Evolutionary conservation across 2,888 invertebrate species (phyloP), one percentile per base, ranked within the genome.

Genomic region (Pseudococcus longispinus): DNA sequence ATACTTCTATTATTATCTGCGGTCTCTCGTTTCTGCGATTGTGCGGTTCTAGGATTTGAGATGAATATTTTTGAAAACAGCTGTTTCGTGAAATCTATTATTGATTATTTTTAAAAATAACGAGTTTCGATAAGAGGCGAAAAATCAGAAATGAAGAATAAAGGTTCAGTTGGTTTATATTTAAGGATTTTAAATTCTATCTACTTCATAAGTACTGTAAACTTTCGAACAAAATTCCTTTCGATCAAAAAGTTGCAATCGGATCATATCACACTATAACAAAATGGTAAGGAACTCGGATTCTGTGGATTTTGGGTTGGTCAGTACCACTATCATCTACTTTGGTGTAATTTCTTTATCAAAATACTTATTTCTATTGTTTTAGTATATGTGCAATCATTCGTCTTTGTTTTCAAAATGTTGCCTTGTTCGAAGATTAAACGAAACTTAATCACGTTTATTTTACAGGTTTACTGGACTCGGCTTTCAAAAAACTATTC

Each of bases 51-150:
- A 20, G 23, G 51, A 11, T 60, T 26, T 70, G 70, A 29, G 18
- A 20, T 80, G 77, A 80, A 80, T 37, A 80, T 74, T 32, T 74
- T 29, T 80, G 77, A 80, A 80, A 80, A 80, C 42, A 80, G 37
- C 20, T 26, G 42, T 20, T 37, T 42, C 42, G 29, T 42, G 1
- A 80, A 80, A 42, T 42, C 42, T 37, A 29, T 20, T 60, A 84
- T 84, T 65, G 55, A 84, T 84, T 84, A 84, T 65, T 84, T 84
- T 84, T 65, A 65, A 65, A 84, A 84, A 60, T 84, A 84, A 84
- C 84, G 84, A 60, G 84, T 55, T 32, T 60, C 55, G 84, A 80
- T 42, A 42, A 80, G 77, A 80, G 20, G 42, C 77, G 23, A 37
- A 80, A 80, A 37, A 42, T 37, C 77, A 37, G 29, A 80, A 42